Conservation (phyloP, 92 coral and sea anemone species). For the Anthopleura xanthogrammica region DNA sequence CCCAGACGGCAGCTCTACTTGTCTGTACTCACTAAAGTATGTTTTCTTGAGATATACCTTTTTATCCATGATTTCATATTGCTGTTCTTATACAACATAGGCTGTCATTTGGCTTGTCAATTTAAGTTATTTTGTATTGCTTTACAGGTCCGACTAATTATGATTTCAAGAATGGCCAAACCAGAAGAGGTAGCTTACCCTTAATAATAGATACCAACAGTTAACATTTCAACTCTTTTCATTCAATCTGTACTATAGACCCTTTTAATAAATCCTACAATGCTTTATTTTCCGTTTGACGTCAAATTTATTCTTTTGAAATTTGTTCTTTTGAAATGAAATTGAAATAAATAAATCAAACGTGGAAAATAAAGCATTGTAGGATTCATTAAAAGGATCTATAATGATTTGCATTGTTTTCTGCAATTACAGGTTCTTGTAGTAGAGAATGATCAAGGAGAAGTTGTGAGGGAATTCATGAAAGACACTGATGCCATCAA, state of each 20-base stretch:
- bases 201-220: background rate
- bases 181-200: conserved; percentile 84
- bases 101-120: background rate
- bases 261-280: too few relatives aligned
- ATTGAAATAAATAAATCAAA: too few relatives aligned
- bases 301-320: too few relatives aligned
- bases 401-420: background rate
- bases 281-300: too few relatives aligned
- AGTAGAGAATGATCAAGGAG: conserved; percentile 98
- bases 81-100: background rate
- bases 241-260: background rate
- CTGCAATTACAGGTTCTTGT: conserved; percentile 75
- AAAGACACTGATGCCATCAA: conserved; percentile 99
- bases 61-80: background rate
- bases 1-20: conserved; percentile 93
- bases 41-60: background rate
- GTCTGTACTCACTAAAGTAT: conserved; percentile 90
- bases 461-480: conserved; percentile 97
- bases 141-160: conserved; percentile 82
- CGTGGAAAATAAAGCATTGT: too few relatives aligned
- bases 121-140: background rate
- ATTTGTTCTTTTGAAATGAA: too few relatives aligned
- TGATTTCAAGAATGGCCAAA: conserved; percentile 99
- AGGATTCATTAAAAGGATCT: too few relatives aligned
- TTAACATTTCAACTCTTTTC: background rate